Conservation (phyloP, 2,888 invertebrate genomes). For the Sminthurides aquaticus region DNA sequence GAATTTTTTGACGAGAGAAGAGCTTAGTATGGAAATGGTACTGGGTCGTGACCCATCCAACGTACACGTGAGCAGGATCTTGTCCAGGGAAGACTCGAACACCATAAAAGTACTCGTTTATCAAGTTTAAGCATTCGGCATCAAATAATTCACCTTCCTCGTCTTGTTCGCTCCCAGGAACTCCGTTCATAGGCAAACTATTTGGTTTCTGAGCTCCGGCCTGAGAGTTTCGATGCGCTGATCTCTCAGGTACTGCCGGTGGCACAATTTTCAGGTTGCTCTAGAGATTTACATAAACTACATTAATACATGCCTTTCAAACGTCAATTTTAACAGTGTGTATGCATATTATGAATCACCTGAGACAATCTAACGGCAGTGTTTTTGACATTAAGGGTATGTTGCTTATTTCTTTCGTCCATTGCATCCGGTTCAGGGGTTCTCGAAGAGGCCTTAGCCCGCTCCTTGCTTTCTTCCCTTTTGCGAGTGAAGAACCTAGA, state of each 20-base stretch:
- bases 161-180: constrained; percentile 46
- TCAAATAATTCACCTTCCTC: constrained; percentile 80
- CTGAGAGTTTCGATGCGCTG: constrained; percentile 60
- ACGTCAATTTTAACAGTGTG: not conserved
- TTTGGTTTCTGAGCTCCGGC: constrained; percentile 49
- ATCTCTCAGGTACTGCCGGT: constrained; percentile 60
- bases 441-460: constrained; percentile 32
- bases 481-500: constrained; percentile 41
- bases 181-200: constrained; percentile 9
- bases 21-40: constrained; percentile 86
- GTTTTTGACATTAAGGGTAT: constrained; percentile 23
- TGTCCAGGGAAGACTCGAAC: constrained; percentile 85
- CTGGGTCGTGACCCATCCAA: constrained; percentile 99
- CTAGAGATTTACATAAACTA: too few relatives aligned
- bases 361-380: constrained; percentile 41
- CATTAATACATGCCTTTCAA: not conserved
- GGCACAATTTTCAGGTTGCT: constrained; percentile 56
- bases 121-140: constrained; percentile 74
- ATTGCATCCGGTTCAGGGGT: constrained; percentile 42
- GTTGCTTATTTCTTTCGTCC: constrained; percentile 18
- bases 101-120: constrained; percentile 95
- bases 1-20: constrained; percentile 78
- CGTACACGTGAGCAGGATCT: constrained; percentile 87
- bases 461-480: constrained; percentile 33
- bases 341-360: constrained; percentile 23